Conservation (phyloP, 2,113 vertebrate genomes). For the Ailurus styani region DNA sequence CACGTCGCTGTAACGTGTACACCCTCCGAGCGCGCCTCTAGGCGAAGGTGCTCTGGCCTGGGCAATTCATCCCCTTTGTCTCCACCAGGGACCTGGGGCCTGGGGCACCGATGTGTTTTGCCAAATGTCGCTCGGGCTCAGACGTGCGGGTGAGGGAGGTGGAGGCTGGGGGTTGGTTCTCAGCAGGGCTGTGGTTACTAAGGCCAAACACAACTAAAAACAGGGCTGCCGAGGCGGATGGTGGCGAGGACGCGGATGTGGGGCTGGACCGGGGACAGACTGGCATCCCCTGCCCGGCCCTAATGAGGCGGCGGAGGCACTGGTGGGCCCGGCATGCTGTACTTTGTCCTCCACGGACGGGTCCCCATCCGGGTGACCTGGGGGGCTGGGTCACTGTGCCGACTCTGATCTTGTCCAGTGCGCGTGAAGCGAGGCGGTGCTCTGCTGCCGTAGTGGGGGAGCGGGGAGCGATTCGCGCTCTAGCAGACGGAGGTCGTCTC, state of each 20-base stretch:
- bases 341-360: not conserved
- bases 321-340: not conserved
- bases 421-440: not conserved
- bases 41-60: not conserved
- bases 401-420: not conserved
- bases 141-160: not conserved
- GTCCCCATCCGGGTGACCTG: not conserved
- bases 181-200: not conserved
- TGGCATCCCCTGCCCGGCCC: not conserved
- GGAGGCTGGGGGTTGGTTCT: not conserved
- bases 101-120: rapidly evolving
- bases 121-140: not conserved
- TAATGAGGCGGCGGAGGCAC: not conserved
- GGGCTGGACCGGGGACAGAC: not conserved
- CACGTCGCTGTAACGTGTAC: rapidly evolving
- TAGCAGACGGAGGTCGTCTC: not conserved
- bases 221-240: not conserved
- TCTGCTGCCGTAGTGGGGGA: not conserved
- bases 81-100: not conserved
- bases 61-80: not conserved
- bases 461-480: not conserved
- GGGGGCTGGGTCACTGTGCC: not conserved
- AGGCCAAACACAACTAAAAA: not conserved
- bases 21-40: not conserved
- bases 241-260: not conserved